These are phyloP conservation scores for Menidia menidia DNA, from an alignment of 2,797 vertebrate species.

Conservation along the genomic window DNA sequence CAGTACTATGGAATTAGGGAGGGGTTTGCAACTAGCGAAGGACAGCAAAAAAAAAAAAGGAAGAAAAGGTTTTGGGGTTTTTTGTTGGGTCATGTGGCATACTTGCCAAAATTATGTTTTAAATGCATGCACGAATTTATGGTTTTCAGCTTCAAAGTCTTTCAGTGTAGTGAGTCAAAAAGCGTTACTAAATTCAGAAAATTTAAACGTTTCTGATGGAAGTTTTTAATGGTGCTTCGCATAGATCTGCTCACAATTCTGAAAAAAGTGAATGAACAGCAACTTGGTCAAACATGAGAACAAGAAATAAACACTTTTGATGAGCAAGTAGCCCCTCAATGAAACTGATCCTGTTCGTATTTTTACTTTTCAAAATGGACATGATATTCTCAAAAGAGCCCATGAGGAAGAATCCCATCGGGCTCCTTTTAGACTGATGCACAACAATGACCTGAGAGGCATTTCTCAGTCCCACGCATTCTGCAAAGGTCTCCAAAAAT, in stretches of 20 bases:
- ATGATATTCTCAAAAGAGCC: slow-evolving; percentile 18
- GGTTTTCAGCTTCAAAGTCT: slow-evolving; percentile 10
- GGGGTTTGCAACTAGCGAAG: slow-evolving; percentile 76
- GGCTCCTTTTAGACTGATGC: slow-evolving; percentile 31
- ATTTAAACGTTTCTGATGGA: not conserved
- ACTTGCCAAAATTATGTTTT: slow-evolving; percentile 14
- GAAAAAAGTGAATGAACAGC: slow-evolving; percentile 34
- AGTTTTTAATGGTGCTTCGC: not conserved
- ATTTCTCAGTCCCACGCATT: slow-evolving; percentile 62
- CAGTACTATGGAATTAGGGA: slow-evolving; percentile 76
- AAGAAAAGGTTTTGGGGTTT: slow-evolving; percentile 25
- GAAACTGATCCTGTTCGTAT: slow-evolving; percentile 3
- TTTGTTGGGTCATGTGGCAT: slow-evolving; percentile 42
- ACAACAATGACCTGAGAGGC: slow-evolving; percentile 31
- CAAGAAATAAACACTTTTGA: not conserved
- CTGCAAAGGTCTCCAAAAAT: slow-evolving; percentile 52
- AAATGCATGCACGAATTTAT: not conserved
- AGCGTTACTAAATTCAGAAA: not conserved
- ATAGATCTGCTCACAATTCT: slow-evolving; percentile 42
- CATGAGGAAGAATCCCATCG: slow-evolving; percentile 9
- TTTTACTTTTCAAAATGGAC: slow-evolving; percentile 5
- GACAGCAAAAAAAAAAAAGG: slow-evolving; percentile 38
- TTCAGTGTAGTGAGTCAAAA: not conserved
- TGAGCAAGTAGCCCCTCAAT: not conserved
- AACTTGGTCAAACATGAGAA: slow-evolving; percentile 18